Evolutionary conservation across 1,140 invertebrate species (phyloP).

Genomic region (Wiebesia pumilae): DNA sequence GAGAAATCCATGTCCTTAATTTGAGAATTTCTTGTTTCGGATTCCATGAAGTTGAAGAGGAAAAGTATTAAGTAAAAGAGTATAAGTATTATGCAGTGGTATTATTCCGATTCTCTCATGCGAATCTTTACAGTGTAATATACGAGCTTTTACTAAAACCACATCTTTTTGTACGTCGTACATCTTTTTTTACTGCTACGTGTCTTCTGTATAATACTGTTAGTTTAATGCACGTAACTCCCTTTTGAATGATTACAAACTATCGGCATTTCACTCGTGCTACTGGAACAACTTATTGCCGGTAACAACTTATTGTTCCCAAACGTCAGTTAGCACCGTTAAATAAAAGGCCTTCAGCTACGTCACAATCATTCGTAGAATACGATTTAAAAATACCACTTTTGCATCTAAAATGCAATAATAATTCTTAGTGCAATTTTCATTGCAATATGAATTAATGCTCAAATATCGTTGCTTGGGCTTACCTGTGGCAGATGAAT

Average conservation of each 20-base stretch:
- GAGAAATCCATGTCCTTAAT: background rate
- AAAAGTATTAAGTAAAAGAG: background rate
- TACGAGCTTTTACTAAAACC: background rate
- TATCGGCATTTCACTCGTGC: background rate
- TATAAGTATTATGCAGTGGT: background rate
- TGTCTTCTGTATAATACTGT: background rate
- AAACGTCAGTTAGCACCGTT: too few relatives aligned
- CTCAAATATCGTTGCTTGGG: too few relatives aligned
- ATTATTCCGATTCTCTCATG: background rate
- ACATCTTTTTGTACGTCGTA: too few relatives aligned
- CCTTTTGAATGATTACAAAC: background rate
- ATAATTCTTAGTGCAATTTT: too few relatives aligned
- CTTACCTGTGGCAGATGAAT: background rate
- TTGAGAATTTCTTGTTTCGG: background rate
- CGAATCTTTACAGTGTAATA: background rate
- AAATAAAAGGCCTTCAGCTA: background rate
- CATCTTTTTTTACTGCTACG: background rate
- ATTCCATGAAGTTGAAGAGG: background rate
- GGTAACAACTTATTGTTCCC: background rate
- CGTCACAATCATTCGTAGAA: background rate
- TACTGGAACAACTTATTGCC: background rate
- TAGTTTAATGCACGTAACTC: background rate
- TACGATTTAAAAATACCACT: too few relatives aligned
- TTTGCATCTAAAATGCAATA: too few relatives aligned
- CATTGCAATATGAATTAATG: too few relatives aligned